phyloP scores from a whole-genome alignment of 2,797 vertebrate species.

The Bryconaethiops microstoma region DNA sequence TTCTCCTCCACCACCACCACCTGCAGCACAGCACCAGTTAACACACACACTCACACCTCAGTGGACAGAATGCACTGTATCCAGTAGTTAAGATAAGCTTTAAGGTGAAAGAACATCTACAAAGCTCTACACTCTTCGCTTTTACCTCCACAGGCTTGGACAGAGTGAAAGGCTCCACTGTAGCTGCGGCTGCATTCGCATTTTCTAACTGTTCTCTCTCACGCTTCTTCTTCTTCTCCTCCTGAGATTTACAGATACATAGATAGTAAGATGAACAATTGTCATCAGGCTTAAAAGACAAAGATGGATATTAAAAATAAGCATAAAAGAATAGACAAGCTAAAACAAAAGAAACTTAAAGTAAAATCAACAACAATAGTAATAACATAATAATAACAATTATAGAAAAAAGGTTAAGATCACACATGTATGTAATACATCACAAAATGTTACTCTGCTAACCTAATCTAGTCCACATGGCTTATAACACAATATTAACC shows the following conservation, averaged over 20 bases:
- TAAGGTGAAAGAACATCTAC: too few relatives aligned
- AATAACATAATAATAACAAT: too few relatives aligned
- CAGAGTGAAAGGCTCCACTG: slow-evolving; percentile 77
- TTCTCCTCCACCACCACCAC: slow-evolving; percentile 81
- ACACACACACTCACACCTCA: not conserved
- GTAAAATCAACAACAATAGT: too few relatives aligned
- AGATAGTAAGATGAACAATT: not conserved
- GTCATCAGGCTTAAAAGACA: too few relatives aligned
- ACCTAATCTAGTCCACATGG: too few relatives aligned
- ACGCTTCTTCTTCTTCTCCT: slow-evolving; percentile 95
- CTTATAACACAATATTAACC: not conserved
- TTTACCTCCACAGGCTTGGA: slow-evolving; percentile 76
- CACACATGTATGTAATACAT: too few relatives aligned
- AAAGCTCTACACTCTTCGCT: not conserved
- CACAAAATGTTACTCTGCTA: too few relatives aligned
- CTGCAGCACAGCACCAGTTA: slow-evolving; percentile 16
- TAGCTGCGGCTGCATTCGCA: slow-evolving; percentile 76
- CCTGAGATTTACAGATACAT: slow-evolving; percentile 71
- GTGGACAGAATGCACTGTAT: not conserved
- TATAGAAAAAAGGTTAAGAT: too few relatives aligned
- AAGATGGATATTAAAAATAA: too few relatives aligned
- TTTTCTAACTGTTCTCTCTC: slow-evolving; percentile 90
- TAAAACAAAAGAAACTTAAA: too few relatives aligned
- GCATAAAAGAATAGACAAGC: too few relatives aligned
- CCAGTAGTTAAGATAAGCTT: too few relatives aligned